phyloP scores from a whole-genome alignment of 2,797 vertebrate genomes.

The Acanthiza pusilla region DNA sequence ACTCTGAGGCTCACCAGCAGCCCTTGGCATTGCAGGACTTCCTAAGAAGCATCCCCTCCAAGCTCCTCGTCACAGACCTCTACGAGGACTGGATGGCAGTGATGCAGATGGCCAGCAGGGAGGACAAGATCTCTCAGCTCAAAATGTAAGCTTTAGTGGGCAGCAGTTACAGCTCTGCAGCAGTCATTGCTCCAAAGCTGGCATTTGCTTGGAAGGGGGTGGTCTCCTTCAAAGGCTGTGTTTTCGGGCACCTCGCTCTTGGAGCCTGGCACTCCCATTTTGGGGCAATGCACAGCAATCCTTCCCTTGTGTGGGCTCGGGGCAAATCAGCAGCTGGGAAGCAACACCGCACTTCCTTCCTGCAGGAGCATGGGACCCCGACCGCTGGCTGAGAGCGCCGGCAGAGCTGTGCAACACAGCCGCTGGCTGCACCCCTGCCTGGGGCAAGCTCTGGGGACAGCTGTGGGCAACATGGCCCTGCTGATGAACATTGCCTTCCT shows the following conservation, averaged over 20 bases:
- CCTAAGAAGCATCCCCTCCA: accelerated
- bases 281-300: accelerated
- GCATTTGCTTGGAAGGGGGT: not conserved
- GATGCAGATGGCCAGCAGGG: not conserved
- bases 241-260: no score
- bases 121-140: not conserved
- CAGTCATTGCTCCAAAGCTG: not conserved
- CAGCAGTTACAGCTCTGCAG: not conserved
- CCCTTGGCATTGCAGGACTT: not conserved
- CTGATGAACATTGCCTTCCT: no score
- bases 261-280: no score
- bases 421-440: no score
- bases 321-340: not conserved
- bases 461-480: no score
- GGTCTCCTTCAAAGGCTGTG: accelerated
- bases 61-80: accelerated
- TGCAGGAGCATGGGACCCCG: accelerated
- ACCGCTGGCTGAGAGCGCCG: accelerated
- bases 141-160: no score
- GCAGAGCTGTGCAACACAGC: not conserved
- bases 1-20: not conserved
- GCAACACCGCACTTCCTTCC: not conserved
- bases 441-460: no score
- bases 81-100: not conserved
- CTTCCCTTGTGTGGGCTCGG: not conserved